These are phyloP conservation scores for Onchidella celtica DNA, from an alignment of 2,888 invertebrate genomes.

Conservation along the genomic window DNA sequence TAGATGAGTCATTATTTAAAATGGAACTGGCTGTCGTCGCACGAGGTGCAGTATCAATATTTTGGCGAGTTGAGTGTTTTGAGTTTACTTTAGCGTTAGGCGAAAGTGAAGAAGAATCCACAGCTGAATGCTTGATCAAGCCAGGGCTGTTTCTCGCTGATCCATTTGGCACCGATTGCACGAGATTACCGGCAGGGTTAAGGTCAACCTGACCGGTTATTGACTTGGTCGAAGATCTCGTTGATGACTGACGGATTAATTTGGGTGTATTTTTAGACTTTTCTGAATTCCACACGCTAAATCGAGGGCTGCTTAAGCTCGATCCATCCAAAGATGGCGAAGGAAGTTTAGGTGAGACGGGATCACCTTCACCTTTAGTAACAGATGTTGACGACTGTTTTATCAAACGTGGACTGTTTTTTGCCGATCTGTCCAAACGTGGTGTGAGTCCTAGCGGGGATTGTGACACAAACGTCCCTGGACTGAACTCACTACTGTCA, in stretches of 20 bases:
- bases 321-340: not conserved
- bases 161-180: not conserved
- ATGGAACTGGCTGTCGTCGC: too few relatives aligned
- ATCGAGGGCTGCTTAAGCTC: not conserved
- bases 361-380: not conserved
- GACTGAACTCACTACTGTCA: slow-evolving; percentile 4
- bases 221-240: not conserved
- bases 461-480: not conserved
- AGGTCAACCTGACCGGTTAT: too few relatives aligned
- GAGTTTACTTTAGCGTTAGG: too few relatives aligned
- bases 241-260: not conserved
- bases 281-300: not conserved
- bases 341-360: not conserved
- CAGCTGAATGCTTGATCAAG: not conserved
- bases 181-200: not conserved
- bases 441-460: slow-evolving; percentile 2
- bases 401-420: slow-evolving; percentile 3
- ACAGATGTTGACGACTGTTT: not conserved
- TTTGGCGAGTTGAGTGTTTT: too few relatives aligned
- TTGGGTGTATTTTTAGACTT: not conserved
- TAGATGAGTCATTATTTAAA: too few relatives aligned
- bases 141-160: not conserved
- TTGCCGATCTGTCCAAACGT: not conserved
- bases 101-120: not conserved
- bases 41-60: too few relatives aligned